Conservation (phyloP, 2,888 invertebrate genomes). For the Hetaerina titia region DNA sequence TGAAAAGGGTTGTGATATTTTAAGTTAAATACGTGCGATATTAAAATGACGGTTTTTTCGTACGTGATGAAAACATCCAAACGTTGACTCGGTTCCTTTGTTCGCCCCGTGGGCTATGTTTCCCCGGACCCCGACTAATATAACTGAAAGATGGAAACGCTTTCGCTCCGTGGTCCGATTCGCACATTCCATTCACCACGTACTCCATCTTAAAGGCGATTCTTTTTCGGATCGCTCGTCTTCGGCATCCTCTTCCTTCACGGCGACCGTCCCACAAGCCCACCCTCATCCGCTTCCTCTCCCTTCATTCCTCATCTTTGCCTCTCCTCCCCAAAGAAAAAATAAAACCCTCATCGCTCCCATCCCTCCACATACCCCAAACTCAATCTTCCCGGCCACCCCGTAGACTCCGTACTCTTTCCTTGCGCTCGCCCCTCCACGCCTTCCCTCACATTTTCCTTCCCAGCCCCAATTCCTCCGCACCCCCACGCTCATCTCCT, state of each 20-base stretch:
- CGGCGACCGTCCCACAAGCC: not conserved
- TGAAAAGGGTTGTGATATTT: too few species aligned
- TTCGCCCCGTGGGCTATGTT: too few species aligned
- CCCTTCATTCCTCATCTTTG: constrained; percentile 10
- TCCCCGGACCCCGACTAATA: too few species aligned
- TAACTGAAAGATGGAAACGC: too few species aligned
- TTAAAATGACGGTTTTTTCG: too few species aligned
- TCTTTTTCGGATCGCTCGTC: not conserved
- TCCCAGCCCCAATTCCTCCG: not conserved
- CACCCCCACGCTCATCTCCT: not conserved
- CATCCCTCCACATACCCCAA: constrained; percentile 61
- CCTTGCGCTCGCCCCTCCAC: constrained; percentile 21
- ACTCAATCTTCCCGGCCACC: constrained; percentile 11
- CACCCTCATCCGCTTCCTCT: not conserved
- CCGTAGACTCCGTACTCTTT: not conserved
- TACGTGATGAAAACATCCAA: too few species aligned
- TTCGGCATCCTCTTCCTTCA: not conserved
- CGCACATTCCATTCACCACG: not conserved
- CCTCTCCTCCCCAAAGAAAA: not conserved
- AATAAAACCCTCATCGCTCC: not conserved
- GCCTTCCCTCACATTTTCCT: not conserved
- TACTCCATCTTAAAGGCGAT: not conserved
- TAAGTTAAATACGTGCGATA: too few species aligned
- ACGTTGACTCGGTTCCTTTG: too few species aligned
- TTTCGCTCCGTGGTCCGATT: too few species aligned